A percentile compares a stretch with the other conserved stretches of the same genome.
Conservation (phyloP, 1,140 invertebrate species). For the Pogonus chalceus region DNA sequence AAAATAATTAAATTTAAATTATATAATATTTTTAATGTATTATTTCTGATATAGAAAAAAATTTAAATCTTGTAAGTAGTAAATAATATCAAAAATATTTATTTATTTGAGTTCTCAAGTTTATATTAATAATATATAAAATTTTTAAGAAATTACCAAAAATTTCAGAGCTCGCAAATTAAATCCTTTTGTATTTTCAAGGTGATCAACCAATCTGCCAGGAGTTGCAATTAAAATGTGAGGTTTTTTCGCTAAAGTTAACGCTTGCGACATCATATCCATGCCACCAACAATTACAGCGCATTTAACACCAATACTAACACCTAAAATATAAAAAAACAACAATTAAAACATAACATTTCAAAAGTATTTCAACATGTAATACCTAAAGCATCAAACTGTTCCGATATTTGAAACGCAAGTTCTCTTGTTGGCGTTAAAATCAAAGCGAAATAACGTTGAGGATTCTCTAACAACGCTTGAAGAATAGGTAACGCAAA, state of each 20-base stretch:
- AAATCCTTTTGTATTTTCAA: constrained; percentile 92
- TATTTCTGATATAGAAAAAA: too few relatives aligned
- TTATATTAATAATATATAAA: constrained; percentile 28
- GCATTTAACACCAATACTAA: constrained; percentile 85
- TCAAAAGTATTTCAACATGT: background rate
- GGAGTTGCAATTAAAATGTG: constrained; percentile 92
- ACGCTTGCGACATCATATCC: constrained; percentile 90
- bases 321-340: constrained; percentile 36
- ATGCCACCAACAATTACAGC: constrained; percentile 96
- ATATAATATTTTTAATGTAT: too few relatives aligned
- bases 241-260: constrained; percentile 87
- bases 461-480: constrained; percentile 77
- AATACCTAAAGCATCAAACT: constrained; percentile 83
- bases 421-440: constrained; percentile 95
- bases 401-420: constrained; percentile 92
- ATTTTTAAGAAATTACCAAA: constrained; percentile 41
- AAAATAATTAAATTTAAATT: too few relatives aligned
- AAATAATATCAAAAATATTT: too few relatives aligned
- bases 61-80: too few relatives aligned
- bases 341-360: background rate
- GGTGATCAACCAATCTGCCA: constrained; percentile 79
- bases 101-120: too few relatives aligned
- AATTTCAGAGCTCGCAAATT: constrained; percentile 80
- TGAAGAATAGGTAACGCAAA: constrained; percentile 96
- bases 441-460: constrained; percentile 87